A percentile compares a stretch with the other conserved stretches of the same genome.
phyloP scores from a whole-genome alignment of 2,797 vertebrate species.

The Cichlasoma orientale region DNA sequence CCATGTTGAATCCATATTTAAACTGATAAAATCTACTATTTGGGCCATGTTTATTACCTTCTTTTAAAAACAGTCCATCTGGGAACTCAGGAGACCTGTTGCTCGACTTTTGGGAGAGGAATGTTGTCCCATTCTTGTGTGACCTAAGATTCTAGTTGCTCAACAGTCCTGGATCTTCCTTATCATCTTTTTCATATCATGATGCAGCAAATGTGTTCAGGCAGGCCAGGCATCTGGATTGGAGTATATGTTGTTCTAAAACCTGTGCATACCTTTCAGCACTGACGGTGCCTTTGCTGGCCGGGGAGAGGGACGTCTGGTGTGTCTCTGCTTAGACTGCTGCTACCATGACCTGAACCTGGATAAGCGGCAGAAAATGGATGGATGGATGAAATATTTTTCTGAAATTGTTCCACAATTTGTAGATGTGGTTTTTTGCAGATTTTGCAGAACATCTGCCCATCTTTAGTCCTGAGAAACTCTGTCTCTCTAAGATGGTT shows the following conservation, averaged over 20 bases:
- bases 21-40: neutral
- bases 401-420: neutral
- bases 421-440: neutral
- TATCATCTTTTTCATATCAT: neutral
- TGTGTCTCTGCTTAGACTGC: too few species aligned
- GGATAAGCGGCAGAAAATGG: neutral
- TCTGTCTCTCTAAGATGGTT: neutral
- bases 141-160: neutral
- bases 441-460: neutral
- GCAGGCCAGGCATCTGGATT: neutral
- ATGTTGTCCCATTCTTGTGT: neutral
- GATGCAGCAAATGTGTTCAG: neutral
- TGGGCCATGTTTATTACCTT: neutral
- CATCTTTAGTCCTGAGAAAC: neutral
- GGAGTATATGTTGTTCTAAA: too few species aligned
- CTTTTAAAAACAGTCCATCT: neutral
- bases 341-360: neutral
- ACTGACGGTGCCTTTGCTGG: neutral
- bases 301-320: neutral
- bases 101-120: neutral
- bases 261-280: too few species aligned
- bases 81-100: neutral
- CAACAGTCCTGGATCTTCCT: neutral
- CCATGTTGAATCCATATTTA: too few species aligned
- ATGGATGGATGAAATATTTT: neutral